A percentile compares a stretch with the other conserved stretches of the same genome.
Conservation (phyloP, 2,113 vertebrate genomes). For the Lagopus muta region DNA sequence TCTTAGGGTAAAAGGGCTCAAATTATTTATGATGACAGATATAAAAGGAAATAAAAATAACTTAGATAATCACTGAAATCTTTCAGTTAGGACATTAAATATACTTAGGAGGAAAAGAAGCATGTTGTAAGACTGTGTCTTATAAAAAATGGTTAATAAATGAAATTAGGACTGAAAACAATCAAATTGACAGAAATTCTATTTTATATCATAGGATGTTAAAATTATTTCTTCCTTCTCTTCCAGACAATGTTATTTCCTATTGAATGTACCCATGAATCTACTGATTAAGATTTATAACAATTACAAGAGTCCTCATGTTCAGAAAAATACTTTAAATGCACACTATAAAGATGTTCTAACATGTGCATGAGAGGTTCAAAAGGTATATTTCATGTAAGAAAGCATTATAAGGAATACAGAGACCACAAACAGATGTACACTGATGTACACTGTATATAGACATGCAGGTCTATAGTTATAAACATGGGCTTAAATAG, state of each 20-base stretch:
- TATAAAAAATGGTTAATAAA: slow-evolving; percentile 50
- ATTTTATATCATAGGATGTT: slow-evolving; percentile 48
- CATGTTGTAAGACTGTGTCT: slow-evolving; percentile 29
- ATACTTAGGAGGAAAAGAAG: slow-evolving; percentile 32
- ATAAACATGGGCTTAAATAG: background rate
- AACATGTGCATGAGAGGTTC: rapidly evolving
- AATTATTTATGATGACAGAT: slow-evolving; percentile 35
- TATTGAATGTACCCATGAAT: slow-evolving; percentile 33
- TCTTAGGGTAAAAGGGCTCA: background rate
- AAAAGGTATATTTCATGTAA: background rate
- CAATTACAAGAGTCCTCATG: background rate
- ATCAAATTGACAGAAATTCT: slow-evolving; percentile 59
- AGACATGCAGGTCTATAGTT: rapidly evolving
- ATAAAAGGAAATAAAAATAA: slow-evolving; percentile 50
- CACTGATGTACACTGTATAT: rapidly evolving
- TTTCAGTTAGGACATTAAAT: slow-evolving; percentile 40
- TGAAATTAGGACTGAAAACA: slow-evolving; percentile 44
- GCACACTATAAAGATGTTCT: background rate
- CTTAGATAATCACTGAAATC: slow-evolving; percentile 43
- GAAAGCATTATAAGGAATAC: background rate
- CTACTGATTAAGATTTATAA: slow-evolving; percentile 5
- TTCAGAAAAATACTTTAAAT: background rate
- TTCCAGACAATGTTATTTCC: slow-evolving; percentile 42
- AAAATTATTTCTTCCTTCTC: slow-evolving; percentile 52
- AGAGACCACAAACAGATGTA: background rate